These are phyloP conservation scores for Passer montanus DNA, from an alignment of 2,113 vertebrate genomes.

Conservation along the genomic window DNA sequence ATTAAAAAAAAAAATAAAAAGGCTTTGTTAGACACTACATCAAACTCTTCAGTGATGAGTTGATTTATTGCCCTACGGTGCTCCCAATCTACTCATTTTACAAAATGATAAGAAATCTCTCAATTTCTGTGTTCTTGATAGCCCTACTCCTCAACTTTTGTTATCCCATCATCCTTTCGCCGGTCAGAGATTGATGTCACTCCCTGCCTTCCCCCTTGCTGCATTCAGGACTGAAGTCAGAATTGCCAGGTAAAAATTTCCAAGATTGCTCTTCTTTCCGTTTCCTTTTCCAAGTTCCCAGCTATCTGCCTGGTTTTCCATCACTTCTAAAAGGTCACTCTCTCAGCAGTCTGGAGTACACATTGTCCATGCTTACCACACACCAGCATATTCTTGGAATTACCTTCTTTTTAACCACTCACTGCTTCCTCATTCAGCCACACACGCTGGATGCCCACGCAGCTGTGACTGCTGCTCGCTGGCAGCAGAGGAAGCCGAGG, in stretches of 20 bases:
- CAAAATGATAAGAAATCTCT: neutral
- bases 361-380: neutral
- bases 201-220: neutral
- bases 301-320: slow-evolving; percentile 29
- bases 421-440: neutral
- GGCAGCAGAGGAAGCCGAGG: neutral
- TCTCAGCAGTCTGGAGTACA: neutral
- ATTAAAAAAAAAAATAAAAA: neutral
- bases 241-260: neutral
- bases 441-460: slow-evolving; percentile 35
- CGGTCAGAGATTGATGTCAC: neutral
- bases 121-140: neutral
- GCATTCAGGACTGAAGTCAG: neutral
- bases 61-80: neutral
- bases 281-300: neutral
- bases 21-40: neutral
- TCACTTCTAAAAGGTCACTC: slow-evolving; percentile 10
- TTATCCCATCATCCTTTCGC: neutral
- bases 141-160: neutral
- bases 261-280: neutral
- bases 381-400: slow-evolving; percentile 9
- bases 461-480: neutral
- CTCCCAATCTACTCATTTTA: neutral
- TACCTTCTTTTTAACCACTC: neutral
- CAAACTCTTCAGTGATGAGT: neutral